phyloP scores from a whole-genome alignment of 2,797 vertebrate species.

The Darevskia nairensis region DNA sequence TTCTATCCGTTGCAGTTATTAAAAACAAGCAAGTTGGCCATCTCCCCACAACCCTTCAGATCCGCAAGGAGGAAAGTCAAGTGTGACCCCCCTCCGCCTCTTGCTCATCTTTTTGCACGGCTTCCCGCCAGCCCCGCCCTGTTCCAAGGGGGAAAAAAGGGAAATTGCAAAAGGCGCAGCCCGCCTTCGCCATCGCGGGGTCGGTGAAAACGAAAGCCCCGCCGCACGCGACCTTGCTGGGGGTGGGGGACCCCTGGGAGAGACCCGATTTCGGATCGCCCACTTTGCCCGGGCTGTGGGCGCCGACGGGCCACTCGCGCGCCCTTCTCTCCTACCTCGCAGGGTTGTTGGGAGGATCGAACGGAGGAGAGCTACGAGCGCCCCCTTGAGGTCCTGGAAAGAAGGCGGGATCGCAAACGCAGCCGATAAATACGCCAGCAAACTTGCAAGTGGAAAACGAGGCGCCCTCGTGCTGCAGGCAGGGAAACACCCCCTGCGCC shows the following conservation, averaged over 20 bases:
- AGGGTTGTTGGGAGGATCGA: background rate
- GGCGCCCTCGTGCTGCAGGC: background rate
- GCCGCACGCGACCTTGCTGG: too few relatives aligned
- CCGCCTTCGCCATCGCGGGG: too few relatives aligned
- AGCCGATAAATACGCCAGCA: background rate
- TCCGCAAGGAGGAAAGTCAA: background rate
- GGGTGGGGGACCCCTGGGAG: too few relatives aligned
- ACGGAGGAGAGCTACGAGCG: background rate
- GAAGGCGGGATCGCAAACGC: background rate
- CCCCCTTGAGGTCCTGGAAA: background rate
- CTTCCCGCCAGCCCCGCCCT: background rate
- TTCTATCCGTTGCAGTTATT: background rate
- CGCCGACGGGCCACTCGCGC: background rate
- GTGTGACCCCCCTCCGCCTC: background rate
- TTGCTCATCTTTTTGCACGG: background rate
- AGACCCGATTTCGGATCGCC: background rate
- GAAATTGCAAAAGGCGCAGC: background rate
- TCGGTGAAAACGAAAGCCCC: too few relatives aligned
- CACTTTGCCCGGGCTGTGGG: background rate
- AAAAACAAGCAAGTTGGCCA: background rate
- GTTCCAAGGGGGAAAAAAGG: background rate
- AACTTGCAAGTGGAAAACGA: too few relatives aligned
- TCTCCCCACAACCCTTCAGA: too few relatives aligned
- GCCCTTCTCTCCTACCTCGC: background rate
- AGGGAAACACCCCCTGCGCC: background rate